Percentiles rank a stretch among this genome's conserved stretches.
phyloP scores from a whole-genome alignment of 2,888 invertebrate species.

The Eristalinus aeneus region DNA sequence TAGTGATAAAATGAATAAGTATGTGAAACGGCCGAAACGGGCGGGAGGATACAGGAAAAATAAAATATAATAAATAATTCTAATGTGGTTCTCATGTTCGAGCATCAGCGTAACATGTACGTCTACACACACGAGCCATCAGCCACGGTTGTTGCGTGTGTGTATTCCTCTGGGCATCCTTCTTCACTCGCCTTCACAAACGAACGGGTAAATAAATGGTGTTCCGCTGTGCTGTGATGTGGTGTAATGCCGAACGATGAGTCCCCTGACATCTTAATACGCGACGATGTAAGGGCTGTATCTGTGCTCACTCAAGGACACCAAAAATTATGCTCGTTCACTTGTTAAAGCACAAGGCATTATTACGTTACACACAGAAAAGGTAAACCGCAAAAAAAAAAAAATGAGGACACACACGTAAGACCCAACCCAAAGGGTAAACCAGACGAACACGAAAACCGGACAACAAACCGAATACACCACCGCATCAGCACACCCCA shows the following conservation, averaged over 20 bases:
- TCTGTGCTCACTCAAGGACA: slow-evolving; percentile 23
- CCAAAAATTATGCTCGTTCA: slow-evolving; percentile 27
- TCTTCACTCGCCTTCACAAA: slow-evolving; percentile 41
- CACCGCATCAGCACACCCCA: slow-evolving; percentile 3
- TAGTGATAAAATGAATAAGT: slow-evolving; percentile 73
- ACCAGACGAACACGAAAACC: background rate
- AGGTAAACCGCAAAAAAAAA: background rate
- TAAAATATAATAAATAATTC: slow-evolving; percentile 77
- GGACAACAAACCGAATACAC: background rate
- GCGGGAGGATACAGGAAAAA: slow-evolving; percentile 30
- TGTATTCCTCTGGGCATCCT: slow-evolving; percentile 49
- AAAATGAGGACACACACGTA: background rate
- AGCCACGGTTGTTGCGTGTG: slow-evolving; percentile 9
- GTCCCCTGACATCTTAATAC: slow-evolving; percentile 23
- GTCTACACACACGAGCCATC: slow-evolving; percentile 7
- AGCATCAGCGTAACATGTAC: slow-evolving; percentile 52
- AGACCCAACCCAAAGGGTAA: background rate
- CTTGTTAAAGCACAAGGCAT: slow-evolving; percentile 17
- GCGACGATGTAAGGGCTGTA: background rate
- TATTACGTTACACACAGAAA: slow-evolving; percentile 25
- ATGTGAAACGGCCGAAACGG: background rate
- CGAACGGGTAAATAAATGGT: slow-evolving; percentile 64
- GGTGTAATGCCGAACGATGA: slow-evolving; percentile 11
- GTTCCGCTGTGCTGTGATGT: slow-evolving; percentile 7
- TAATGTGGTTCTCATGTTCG: slow-evolving; percentile 79